Base-by-base conservation (phyloP, 1,140 invertebrate genomes). In the Ceratina australensis region DNA sequence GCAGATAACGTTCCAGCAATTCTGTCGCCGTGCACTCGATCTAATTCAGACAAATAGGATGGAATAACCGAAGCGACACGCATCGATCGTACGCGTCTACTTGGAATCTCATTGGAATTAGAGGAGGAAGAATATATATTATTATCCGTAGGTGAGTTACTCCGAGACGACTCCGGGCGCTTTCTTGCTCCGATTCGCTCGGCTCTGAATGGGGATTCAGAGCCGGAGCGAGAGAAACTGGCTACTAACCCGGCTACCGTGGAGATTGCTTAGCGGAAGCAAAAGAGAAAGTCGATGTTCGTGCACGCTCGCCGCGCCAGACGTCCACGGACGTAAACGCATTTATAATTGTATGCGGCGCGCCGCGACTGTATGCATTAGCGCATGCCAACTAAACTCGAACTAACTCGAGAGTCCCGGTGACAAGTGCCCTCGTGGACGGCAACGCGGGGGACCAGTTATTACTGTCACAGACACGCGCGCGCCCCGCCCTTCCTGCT, bases 361-460 rank as follows among this genome's bases (percentile, higher is more conserved):
- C 24, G 50, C 24, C 59, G 18, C 72, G 63, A 72, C 71, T 71
- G 64, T 79, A 78, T 57, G 76, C 74, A 81, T 83, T 78, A 83
- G 74, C 74, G 79, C 82, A 78, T 80, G 72, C 68, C 72, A 67
- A 78, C 73, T 78, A 67, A 81, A 73, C 80, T 76, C 77, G 74
- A 72, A 72, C 49, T 52, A 71, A 65, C 76, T 64, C 69, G 76
- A 72, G 71, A 49, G 33, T 60, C 54, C 8, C 68, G 64, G 72
- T 84, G 82, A 84, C 82, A 84, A 84, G 82, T 84, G 80, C 77
- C 81, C 79, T 73, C 75, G 72, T 75, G 82, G 67, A 72, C 75
- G 68, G 69, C 77, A 73, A 78, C 80, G 72, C 80, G 77, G 76
- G 80, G 77, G 80, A 82, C 78, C 72, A 66, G 80, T 79, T 82